Evolutionary conservation across 2,888 invertebrate genomes (phyloP).

Genomic region (Bombylius major): DNA sequence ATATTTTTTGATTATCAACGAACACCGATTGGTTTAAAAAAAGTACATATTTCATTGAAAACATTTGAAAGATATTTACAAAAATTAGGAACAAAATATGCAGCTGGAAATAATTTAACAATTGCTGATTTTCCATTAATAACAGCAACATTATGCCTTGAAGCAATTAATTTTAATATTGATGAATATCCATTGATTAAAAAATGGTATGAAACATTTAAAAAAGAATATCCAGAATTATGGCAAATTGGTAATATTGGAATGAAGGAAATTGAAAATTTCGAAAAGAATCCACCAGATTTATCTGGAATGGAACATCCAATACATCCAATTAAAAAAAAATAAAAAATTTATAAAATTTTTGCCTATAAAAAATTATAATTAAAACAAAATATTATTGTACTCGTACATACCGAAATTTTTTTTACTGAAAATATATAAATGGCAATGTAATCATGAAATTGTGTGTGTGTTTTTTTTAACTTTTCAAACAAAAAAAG

Average conservation of each 20-base stretch:
- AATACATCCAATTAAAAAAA: constrained; percentile 44
- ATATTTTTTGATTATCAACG: constrained; percentile 65
- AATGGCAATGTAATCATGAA: too few relatives aligned
- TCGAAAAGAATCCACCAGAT: constrained; percentile 61
- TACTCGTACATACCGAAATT: too few relatives aligned
- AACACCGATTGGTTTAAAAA: constrained; percentile 53
- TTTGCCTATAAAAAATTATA: too few relatives aligned
- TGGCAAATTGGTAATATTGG: constrained; percentile 58
- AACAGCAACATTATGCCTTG: constrained; percentile 58
- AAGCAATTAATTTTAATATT: constrained; percentile 55
- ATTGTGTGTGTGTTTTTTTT: too few relatives aligned
- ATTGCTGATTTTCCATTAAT: constrained; percentile 64
- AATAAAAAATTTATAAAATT: too few relatives aligned
- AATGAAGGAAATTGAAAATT: constrained; percentile 53
- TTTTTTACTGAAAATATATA: too few relatives aligned
- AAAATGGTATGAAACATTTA: constrained; percentile 61
- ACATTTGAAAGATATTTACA: constrained; percentile 55
- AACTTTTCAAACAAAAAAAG: too few relatives aligned
- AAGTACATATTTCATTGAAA: constrained; percentile 50
- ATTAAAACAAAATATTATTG: too few relatives aligned
- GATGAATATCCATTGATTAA: constrained; percentile 44
- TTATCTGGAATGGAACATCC: constrained; percentile 57
- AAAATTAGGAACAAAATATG: constrained; percentile 47
- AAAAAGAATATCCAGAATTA: constrained; percentile 49
- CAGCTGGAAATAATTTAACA: constrained; percentile 54